A percentile compares a stretch with the other conserved stretches of the same genome.
Conservation (phyloP, 2,888 invertebrate genomes). For the Acrobasis repandana region DNA sequence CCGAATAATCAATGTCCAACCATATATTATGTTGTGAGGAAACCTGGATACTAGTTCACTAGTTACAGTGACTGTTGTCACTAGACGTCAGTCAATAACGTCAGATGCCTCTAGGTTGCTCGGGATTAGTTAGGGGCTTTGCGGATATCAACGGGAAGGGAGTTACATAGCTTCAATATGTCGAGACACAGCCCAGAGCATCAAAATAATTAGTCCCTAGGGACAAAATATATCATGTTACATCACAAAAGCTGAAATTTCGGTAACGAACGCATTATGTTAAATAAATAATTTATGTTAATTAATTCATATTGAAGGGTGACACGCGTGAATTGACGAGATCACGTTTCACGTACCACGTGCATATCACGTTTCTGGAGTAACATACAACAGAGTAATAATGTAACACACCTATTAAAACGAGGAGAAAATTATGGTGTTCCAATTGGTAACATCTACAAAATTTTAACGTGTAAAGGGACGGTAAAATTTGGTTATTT, state of each 20-base stretch:
- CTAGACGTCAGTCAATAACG: too few relatives aligned
- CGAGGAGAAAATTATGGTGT: neutral
- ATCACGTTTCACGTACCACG: neutral
- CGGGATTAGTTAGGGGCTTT: too few relatives aligned
- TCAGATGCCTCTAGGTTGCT: too few relatives aligned
- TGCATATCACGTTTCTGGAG: too few relatives aligned
- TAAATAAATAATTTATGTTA: neutral
- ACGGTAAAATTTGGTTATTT: too few relatives aligned
- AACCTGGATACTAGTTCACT: too few relatives aligned
- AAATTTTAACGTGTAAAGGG: too few relatives aligned
- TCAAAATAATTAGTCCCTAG: neutral
- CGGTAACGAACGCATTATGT: neutral
- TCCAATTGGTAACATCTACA: neutral
- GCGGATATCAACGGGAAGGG: too few relatives aligned
- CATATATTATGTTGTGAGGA: too few relatives aligned
- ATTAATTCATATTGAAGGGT: neutral
- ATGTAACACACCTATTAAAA: neutral
- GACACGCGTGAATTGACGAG: neutral
- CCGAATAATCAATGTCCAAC: too few relatives aligned
- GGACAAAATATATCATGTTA: neutral
- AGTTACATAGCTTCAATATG: too few relatives aligned
- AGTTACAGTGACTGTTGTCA: too few relatives aligned
- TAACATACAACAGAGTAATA: neutral
- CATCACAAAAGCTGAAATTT: neutral
- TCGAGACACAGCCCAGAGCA: neutral